Conservation (phyloP, 2,113 vertebrate species). For the Pachyramphus minor region DNA sequence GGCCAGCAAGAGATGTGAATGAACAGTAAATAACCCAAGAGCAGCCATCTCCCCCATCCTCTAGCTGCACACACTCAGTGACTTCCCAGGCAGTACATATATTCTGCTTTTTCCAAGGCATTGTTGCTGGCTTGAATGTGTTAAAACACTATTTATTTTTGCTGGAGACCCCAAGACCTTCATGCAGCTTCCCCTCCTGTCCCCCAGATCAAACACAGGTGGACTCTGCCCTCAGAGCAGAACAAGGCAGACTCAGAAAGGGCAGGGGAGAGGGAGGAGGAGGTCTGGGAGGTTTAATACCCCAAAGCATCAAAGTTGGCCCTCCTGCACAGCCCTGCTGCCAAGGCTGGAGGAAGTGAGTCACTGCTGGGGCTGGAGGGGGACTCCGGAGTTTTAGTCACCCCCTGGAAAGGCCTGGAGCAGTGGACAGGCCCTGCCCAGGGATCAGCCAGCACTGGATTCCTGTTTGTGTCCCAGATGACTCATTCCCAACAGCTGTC, state of each 20-base stretch:
- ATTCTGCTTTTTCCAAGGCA: not conserved
- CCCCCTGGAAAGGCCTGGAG: conserved; percentile 40
- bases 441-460: conserved; percentile 11
- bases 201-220: not conserved
- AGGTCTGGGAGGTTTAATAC: not conserved
- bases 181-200: not conserved
- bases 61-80: not conserved
- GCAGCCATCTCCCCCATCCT: not conserved
- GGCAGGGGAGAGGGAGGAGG: not conserved
- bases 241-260: not conserved
- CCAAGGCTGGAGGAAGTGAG: conserved; percentile 26
- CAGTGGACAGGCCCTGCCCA: conserved; percentile 12
- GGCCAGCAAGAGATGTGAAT: not conserved
- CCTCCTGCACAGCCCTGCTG: not conserved
- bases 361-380: not conserved
- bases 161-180: not conserved
- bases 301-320: not conserved
- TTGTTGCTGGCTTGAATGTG: not conserved
- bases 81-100: not conserved
- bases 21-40: not conserved
- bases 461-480: conserved; percentile 47
- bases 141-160: not conserved
- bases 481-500: conserved; percentile 53
- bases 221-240: not conserved
- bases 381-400: not conserved